Percentiles rank a stretch among this genome's conserved stretches.
Conservation (phyloP, 2,888 invertebrate genomes). For the Xestoiulus laeticollis region DNA sequence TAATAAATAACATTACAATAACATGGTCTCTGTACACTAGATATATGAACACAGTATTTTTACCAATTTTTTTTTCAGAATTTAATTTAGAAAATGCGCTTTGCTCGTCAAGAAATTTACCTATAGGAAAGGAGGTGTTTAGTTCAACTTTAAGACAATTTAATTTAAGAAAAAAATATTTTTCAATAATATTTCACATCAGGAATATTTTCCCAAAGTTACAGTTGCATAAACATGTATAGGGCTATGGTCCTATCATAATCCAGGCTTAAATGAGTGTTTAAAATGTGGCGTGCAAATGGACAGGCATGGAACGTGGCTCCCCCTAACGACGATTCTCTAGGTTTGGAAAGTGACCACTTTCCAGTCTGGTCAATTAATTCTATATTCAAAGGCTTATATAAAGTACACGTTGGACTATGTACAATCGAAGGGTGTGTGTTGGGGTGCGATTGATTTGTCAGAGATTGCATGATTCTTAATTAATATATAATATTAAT, state of each 20-base stretch:
- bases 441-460: conserved; percentile 42
- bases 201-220: too few species aligned
- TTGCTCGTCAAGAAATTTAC: too few species aligned
- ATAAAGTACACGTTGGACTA: conserved; percentile 35
- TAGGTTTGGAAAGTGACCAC: background rate
- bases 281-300: background rate
- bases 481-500: conserved; percentile 31
- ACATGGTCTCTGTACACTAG: too few species aligned
- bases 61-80: too few species aligned
- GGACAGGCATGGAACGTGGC: background rate
- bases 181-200: too few species aligned
- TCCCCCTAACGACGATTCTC: background rate
- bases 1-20: too few species aligned
- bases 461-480: conserved; percentile 48
- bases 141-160: too few species aligned
- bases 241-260: background rate
- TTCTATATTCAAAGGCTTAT: conserved; percentile 5
- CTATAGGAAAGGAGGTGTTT: too few species aligned
- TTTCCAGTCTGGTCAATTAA: conserved; percentile 4
- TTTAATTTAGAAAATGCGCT: too few species aligned
- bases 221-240: too few species aligned
- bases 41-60: too few species aligned
- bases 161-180: too few species aligned
- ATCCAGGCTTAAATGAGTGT: background rate
- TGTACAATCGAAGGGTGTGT: conserved; percentile 27